phyloP scores from a whole-genome alignment of 2,888 invertebrate species.

The Empis stercorea region DNA sequence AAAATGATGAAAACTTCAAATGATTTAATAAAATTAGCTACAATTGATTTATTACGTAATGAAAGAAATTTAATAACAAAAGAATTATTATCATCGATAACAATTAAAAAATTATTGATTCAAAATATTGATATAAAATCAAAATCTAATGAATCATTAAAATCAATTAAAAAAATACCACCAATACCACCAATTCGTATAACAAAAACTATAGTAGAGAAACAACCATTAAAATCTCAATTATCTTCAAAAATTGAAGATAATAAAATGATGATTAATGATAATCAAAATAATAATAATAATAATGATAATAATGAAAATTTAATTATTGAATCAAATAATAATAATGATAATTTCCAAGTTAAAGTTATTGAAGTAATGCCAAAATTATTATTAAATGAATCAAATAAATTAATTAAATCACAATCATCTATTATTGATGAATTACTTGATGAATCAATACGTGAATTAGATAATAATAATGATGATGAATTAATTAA shows the following conservation, averaged over 20 bases:
- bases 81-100: background rate
- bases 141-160: background rate
- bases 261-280: too few species aligned
- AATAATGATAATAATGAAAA: background rate
- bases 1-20: background rate
- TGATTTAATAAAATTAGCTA: background rate
- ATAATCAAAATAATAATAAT: too few species aligned
- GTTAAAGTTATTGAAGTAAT: constrained; percentile 8
- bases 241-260: background rate
- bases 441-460: too few species aligned
- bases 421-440: background rate
- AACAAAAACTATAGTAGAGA: background rate
- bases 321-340: background rate
- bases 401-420: background rate
- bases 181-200: background rate
- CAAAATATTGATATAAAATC: too few species aligned
- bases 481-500: background rate
- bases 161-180: background rate
- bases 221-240: background rate
- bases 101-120: too few species aligned
- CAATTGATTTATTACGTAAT: background rate
- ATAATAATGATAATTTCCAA: background rate
- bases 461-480: background rate
- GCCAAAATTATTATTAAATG: constrained; percentile 4
- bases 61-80: background rate